These are phyloP conservation scores for Galeopsomyia nigrocyanea DNA, from an alignment of 2,888 invertebrate species.

Conservation along the genomic window DNA sequence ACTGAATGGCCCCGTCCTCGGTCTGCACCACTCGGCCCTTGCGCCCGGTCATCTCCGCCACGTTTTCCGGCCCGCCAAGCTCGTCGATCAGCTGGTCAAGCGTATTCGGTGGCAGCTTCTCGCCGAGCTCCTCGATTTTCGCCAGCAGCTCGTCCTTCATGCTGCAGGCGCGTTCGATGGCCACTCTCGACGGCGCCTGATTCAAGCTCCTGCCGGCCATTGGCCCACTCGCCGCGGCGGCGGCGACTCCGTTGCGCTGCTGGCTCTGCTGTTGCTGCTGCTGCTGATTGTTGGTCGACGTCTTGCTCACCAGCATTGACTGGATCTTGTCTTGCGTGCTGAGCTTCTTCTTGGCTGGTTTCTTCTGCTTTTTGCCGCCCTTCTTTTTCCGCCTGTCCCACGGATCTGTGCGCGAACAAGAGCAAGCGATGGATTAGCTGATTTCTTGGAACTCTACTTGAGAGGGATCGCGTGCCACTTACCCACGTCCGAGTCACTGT, in stretches of 20 bases:
- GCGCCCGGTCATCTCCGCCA: conserved; percentile 99
- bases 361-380: conserved; percentile 74
- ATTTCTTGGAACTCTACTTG: too few relatives aligned
- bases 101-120: conserved; percentile 94
- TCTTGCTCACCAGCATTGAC: conserved; percentile 74
- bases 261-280: conserved; percentile 62
- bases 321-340: conserved; percentile 87
- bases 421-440: too few relatives aligned
- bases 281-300: conserved; percentile 53
- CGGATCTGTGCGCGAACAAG: conserved; percentile 74
- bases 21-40: conserved; percentile 94
- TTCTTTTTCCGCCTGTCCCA: conserved; percentile 82
- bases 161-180: conserved; percentile 88
- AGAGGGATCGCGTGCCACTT: conserved; percentile 56
- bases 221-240: neutral
- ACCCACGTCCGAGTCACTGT: conserved; percentile 85
- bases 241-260: conserved; percentile 60
- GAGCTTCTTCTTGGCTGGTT: conserved; percentile 73
- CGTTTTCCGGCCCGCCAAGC: conserved; percentile 96
- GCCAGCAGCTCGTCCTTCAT: conserved; percentile 94
- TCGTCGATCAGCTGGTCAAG: conserved; percentile 98
- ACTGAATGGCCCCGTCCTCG: conserved; percentile 92
- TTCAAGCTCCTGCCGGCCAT: neutral
- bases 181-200: conserved; percentile 80
- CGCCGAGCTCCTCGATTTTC: conserved; percentile 88